Evolutionary conservation across 2,113 vertebrate genomes (phyloP).

Genomic region (Theropithecus gelada): DNA sequence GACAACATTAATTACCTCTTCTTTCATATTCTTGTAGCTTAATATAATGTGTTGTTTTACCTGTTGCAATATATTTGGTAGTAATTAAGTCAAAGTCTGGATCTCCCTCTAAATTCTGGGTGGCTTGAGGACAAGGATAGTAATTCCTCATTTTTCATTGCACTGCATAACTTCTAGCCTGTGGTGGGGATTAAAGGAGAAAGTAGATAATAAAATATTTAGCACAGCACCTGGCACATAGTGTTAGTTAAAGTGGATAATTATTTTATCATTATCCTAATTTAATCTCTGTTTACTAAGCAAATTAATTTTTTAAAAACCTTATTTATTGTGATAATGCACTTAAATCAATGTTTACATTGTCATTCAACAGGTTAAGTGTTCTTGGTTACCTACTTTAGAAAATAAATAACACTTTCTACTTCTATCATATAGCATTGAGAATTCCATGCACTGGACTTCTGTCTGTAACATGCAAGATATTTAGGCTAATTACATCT

Average conservation of each 20-base stretch:
- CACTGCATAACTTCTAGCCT: not conserved
- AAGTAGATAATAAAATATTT: not conserved
- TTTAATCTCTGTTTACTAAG: conserved; percentile 14
- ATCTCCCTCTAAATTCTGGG: not conserved
- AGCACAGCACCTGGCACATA: not conserved
- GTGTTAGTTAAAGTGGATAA: not conserved
- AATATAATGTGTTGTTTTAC: not conserved
- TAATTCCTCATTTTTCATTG: not conserved
- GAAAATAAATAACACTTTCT: not conserved
- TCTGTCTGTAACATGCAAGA: not conserved
- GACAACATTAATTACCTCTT: not conserved
- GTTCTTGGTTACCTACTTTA: not conserved
- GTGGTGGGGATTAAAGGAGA: not conserved
- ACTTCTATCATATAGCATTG: not conserved
- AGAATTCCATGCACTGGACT: not conserved
- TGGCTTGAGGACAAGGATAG: not conserved
- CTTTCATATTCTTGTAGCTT: not conserved
- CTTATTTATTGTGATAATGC: not conserved
- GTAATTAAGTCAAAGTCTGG: not conserved
- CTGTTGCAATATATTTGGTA: not conserved
- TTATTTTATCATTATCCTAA: not conserved
- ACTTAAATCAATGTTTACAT: not conserved
- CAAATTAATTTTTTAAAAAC: conserved; percentile 33
- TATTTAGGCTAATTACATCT: not conserved
- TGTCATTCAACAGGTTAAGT: not conserved